Percentiles rank a stretch among this genome's conserved stretches.
Conservation (phyloP, 2,888 invertebrate species). For the Metalampra italica region DNA sequence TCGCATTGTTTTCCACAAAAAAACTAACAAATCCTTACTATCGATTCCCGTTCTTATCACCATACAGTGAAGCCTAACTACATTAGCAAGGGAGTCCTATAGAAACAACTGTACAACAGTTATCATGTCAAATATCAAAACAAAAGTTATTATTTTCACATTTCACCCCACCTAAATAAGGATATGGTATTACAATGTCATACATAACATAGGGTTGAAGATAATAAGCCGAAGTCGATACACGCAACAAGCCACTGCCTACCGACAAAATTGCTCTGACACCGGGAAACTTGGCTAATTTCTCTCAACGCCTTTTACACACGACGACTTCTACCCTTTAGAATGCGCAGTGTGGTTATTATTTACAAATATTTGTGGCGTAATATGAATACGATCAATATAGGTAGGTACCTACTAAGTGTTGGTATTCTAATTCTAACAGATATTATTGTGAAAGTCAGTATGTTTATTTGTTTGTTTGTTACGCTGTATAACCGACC, state of each 20-base stretch:
- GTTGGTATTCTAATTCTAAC: no score
- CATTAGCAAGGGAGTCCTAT: neutral
- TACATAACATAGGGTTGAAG: neutral
- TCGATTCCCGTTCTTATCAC: no score
- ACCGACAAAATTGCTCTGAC: conserved; percentile 38
- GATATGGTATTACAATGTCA: conserved; percentile 5
- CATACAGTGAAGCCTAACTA: no score
- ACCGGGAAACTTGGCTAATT: conserved; percentile 51
- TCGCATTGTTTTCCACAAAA: no score
- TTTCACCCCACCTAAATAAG: neutral
- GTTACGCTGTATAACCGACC: no score
- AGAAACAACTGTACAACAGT: neutral
- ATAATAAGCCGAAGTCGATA: conserved; percentile 23
- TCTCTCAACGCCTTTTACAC: conserved; percentile 21
- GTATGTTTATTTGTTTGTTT: no score
- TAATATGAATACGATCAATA: no score
- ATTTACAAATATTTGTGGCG: no score
- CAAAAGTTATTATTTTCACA: conserved; percentile 11
- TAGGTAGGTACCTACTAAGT: no score
- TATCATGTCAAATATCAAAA: neutral
- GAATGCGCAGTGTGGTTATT: no score
- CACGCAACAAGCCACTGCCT: conserved; percentile 25
- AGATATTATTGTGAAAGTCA: no score
- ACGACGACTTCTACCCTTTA: neutral
- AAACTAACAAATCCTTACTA: no score